Evolutionary conservation across 2,113 vertebrate genomes (phyloP).

Genomic region (Microcebus jonahi): DNA sequence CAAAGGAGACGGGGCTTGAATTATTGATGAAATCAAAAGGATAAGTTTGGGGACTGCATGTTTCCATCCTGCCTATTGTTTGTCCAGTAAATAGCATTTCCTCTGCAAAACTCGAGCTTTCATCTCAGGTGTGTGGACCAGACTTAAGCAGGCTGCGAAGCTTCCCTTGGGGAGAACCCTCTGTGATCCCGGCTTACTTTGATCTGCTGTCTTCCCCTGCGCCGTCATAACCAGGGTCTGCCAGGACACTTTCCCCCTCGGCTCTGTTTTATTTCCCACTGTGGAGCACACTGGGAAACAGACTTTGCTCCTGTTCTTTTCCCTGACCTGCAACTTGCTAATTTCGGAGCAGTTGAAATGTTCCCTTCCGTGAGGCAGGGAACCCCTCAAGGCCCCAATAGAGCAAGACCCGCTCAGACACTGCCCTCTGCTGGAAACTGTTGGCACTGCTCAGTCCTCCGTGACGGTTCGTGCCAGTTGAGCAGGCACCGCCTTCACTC

Average conservation of each 20-base stretch:
- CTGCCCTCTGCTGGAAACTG: conserved; percentile 62
- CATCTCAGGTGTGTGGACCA: conserved; percentile 47
- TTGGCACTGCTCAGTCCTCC: not conserved
- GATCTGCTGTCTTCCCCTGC: not conserved
- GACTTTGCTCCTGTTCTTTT: conserved; percentile 24
- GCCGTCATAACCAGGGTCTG: not conserved
- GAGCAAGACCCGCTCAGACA: conserved; percentile 6
- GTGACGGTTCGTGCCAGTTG: not conserved
- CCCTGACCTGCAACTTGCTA: not conserved
- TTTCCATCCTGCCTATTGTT: conserved; percentile 26
- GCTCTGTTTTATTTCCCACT: conserved; percentile 1
- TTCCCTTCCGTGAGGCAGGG: not conserved
- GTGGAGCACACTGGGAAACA: conserved; percentile 15
- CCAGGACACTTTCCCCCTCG: not conserved
- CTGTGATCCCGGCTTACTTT: conserved; percentile 37
- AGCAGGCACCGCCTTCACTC: rapidly evolving
- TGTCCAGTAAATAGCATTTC: conserved; percentile 54
- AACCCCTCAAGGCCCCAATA: not conserved
- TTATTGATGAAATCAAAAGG: conserved; percentile 32
- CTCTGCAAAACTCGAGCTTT: conserved; percentile 18
- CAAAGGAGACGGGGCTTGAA: not conserved
- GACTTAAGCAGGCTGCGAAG: not conserved
- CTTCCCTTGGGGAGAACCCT: not conserved
- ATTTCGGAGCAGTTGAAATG: conserved; percentile 37
- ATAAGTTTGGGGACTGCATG: not conserved